phyloP scores from a whole-genome alignment of 2,113 vertebrate species.

The Oryctolagus cuniculus region DNA sequence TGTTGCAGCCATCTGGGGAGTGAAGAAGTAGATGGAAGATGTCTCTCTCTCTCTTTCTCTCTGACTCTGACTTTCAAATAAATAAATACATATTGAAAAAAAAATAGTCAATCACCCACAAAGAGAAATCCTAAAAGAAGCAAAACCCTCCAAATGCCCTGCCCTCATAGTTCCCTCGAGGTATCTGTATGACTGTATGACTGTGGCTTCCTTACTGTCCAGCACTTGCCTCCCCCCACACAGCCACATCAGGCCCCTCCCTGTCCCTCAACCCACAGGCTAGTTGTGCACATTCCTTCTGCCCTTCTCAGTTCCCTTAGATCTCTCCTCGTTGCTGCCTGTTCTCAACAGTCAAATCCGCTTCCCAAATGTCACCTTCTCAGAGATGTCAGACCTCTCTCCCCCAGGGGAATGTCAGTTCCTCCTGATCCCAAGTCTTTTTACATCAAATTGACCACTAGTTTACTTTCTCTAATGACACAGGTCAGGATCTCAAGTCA shows the following conservation, averaged over 20 bases:
- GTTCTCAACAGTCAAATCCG: not conserved
- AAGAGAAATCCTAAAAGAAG: no score
- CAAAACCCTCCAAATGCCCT: not conserved
- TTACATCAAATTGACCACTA: not conserved
- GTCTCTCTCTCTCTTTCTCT: no score
- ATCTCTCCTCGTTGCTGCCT: fast-evolving
- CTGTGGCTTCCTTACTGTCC: not conserved
- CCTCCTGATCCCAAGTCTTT: not conserved
- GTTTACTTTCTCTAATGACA: not conserved
- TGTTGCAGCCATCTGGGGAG: no score
- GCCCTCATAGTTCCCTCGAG: not conserved
- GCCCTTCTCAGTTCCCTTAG: fast-evolving
- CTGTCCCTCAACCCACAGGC: not conserved
- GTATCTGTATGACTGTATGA: fast-evolving
- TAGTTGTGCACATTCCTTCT: fast-evolving
- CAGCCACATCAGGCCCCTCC: no score
- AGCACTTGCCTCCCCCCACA: fast-evolving
- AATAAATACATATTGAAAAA: no score
- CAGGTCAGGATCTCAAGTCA: not conserved
- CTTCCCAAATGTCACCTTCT: not conserved
- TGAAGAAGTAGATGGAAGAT: no score
- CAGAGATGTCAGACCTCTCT: not conserved
- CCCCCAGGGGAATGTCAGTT: not conserved
- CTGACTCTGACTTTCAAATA: no score
- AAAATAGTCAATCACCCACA: no score